These are phyloP conservation scores for Neodiprion virginianus DNA, from an alignment of 1,140 invertebrate genomes.

Conservation along the genomic window DNA sequence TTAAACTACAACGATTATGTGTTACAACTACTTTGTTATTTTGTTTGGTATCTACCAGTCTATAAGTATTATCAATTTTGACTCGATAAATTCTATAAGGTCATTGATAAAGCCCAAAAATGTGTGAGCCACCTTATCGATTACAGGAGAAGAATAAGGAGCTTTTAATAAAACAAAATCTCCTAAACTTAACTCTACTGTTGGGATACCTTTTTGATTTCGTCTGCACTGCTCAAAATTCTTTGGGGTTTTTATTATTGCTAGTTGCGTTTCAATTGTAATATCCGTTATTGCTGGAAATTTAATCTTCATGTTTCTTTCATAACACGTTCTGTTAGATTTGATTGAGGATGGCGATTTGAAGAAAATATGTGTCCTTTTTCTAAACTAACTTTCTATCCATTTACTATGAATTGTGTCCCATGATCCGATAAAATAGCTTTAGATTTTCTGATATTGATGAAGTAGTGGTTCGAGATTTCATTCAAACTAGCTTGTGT, in stretches of 20 bases:
- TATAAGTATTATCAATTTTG: background rate
- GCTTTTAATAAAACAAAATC: background rate
- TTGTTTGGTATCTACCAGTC: background rate
- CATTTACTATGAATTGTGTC: constrained; percentile 8
- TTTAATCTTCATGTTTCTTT: constrained; percentile 14
- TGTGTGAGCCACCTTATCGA: background rate
- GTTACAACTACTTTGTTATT: background rate
- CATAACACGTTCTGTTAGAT: constrained; percentile 23
- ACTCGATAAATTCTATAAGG: constrained; percentile 8
- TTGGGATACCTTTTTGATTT: background rate
- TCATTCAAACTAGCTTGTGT: constrained; percentile 15
- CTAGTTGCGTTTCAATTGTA: background rate
- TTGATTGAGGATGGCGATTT: constrained; percentile 24
- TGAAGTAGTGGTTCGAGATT: constrained; percentile 23
- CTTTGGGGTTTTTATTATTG: background rate
- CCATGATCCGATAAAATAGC: constrained; percentile 25
- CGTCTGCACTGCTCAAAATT: background rate
- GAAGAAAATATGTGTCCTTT: constrained; percentile 14
- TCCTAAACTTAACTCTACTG: background rate
- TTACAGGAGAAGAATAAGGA: background rate
- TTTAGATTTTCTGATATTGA: constrained; percentile 18
- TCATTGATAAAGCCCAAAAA: background rate
- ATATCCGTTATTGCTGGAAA: constrained; percentile 2
- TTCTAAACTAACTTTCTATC: constrained; percentile 20
- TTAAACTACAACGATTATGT: background rate